A percentile compares a stretch with the other conserved stretches of the same genome.
Conservation (phyloP, 2,797 vertebrate species). For the Monodelphis domestica region DNA sequence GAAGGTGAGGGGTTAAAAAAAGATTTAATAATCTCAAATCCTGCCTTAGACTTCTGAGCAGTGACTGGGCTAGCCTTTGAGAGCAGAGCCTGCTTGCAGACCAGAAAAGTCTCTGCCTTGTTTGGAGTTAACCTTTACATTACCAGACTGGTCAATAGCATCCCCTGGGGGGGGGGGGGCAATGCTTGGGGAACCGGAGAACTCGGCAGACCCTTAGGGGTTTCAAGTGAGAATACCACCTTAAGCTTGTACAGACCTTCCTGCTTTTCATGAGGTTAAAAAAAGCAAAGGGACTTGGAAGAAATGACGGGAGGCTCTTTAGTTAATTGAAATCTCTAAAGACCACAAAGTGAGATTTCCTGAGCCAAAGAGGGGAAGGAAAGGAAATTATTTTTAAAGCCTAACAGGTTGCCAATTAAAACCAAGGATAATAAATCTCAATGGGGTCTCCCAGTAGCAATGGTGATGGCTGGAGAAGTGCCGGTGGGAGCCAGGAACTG, state of each 20-base stretch:
- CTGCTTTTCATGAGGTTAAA: constrained; percentile 49
- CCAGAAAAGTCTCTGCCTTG: neutral
- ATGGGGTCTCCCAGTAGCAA: constrained; percentile 50
- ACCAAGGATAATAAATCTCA: constrained; percentile 61
- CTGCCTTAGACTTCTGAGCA: neutral
- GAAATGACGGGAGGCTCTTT: constrained; percentile 76
- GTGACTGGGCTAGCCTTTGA: neutral
- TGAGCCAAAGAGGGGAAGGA: constrained; percentile 69
- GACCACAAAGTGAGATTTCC: constrained; percentile 72
- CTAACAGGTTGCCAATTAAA: constrained; percentile 73
- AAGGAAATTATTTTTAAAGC: constrained; percentile 71
- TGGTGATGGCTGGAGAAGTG: constrained; percentile 19
- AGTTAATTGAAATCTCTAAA: constrained; percentile 78
- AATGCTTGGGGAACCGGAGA: neutral
- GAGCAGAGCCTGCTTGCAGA: neutral
- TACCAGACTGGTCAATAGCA: neutral
- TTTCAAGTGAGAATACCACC: neutral
- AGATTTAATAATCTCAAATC: neutral
- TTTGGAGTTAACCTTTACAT: neutral
- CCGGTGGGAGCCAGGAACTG: constrained; percentile 53
- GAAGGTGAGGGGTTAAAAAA: too few species aligned
- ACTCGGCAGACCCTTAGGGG: neutral
- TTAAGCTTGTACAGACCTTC: neutral
- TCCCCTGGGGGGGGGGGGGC: neutral
- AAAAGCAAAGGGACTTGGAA: constrained; percentile 76